These are phyloP conservation scores for Heterotis niloticus DNA, from an alignment of 2,113 vertebrate genomes.

Conservation along the genomic window DNA sequence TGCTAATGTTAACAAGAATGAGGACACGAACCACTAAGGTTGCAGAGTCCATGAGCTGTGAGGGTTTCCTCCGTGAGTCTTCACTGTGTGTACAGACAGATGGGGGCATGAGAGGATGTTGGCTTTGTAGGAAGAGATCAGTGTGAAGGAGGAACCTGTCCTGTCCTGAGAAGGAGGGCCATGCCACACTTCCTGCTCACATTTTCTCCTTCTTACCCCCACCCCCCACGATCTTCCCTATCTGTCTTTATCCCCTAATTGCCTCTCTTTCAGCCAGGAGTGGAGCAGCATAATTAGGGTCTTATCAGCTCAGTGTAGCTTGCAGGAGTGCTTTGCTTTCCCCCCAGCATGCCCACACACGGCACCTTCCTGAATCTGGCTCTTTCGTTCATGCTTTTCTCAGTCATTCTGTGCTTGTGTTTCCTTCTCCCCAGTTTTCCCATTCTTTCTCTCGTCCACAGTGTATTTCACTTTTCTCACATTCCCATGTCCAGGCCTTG, in stretches of 20 bases:
- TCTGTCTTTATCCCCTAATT: constrained; percentile 52
- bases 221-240: background rate
- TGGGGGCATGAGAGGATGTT: constrained; percentile 44
- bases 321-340: constrained; percentile 46
- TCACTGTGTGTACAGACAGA: constrained; percentile 51
- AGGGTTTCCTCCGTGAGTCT: background rate
- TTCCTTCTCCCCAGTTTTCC: background rate
- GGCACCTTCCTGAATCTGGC: constrained; percentile 28
- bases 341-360: constrained; percentile 41
- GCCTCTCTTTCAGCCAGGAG: constrained; percentile 55
- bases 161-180: constrained; percentile 50
- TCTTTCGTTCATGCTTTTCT: no score
- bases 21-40: no score
- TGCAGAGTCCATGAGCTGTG: no score
- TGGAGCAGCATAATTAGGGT: constrained; percentile 65
- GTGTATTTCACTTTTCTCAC: no score
- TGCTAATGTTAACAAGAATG: no score
- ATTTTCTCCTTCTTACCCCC: background rate
- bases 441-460: background rate
- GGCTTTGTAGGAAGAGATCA: constrained; percentile 61
- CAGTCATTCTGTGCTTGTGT: background rate
- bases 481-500: no score
- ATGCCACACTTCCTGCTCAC: constrained; percentile 6
- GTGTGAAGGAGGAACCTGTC: constrained; percentile 59
- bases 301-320: constrained; percentile 59